Percentiles rank a stretch among this genome's conserved stretches.
phyloP scores from a whole-genome alignment of 2,888 invertebrate genomes.

The Xestobium rufovillosum region DNA sequence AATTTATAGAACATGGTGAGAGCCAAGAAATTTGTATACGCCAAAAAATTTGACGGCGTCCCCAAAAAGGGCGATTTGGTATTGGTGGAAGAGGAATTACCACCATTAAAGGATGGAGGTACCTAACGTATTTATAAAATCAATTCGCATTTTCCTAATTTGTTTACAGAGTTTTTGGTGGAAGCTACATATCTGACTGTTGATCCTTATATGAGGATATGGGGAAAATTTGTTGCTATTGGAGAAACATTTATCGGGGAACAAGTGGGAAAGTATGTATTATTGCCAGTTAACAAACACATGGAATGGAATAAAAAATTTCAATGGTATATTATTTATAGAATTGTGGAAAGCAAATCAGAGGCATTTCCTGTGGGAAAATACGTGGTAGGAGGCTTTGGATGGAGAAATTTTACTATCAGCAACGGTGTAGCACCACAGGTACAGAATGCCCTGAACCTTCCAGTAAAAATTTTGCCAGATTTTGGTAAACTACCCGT shows the following conservation, averaged over 20 bases:
- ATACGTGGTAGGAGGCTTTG: slow-evolving; percentile 54
- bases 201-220: slow-evolving; percentile 62
- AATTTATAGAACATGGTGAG: slow-evolving; percentile 26
- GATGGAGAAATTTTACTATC: slow-evolving; percentile 59
- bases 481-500: slow-evolving; percentile 52
- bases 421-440: slow-evolving; percentile 37
- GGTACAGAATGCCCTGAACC: slow-evolving; percentile 46
- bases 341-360: slow-evolving; percentile 60
- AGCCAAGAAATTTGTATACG: slow-evolving; percentile 56
- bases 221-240: slow-evolving; percentile 44
- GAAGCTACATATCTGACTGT: slow-evolving; percentile 61
- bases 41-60: slow-evolving; percentile 56
- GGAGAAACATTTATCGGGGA: slow-evolving; percentile 59
- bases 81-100: slow-evolving; percentile 57
- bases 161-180: slow-evolving; percentile 51
- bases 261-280: slow-evolving; percentile 57
- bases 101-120: slow-evolving; percentile 60
- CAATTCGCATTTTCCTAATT: too few relatives aligned
- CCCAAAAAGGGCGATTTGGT: slow-evolving; percentile 56
- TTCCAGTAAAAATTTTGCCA: slow-evolving; percentile 47
- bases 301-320: too few relatives aligned
- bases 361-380: slow-evolving; percentile 55
- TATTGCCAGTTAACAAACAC: slow-evolving; percentile 5
- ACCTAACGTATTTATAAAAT: too few relatives aligned
- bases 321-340: slow-evolving; percentile 40